Percentiles rank a stretch among this genome's conserved stretches.
Conservation (phyloP, 2,888 invertebrate genomes). For the Ferdinandea cuprea region DNA sequence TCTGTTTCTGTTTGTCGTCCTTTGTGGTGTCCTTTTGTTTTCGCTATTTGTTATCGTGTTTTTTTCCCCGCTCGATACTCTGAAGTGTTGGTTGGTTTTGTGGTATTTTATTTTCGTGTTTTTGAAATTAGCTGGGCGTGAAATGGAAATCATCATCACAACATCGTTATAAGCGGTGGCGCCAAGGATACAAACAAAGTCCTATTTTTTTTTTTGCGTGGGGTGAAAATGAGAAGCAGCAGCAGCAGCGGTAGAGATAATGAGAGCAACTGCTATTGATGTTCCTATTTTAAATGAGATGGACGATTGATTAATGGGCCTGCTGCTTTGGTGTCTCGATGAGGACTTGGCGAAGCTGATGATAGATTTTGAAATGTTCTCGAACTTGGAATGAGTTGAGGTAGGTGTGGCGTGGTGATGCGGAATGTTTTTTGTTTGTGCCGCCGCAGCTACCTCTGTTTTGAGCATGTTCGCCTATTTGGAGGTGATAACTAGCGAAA, state of each 20-base stretch:
- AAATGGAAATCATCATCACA: conserved; percentile 69
- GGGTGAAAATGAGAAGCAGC: neutral
- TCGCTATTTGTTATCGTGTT: conserved; percentile 27
- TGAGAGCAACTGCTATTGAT: conserved; percentile 69
- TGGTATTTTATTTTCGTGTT: conserved; percentile 23
- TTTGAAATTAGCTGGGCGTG: conserved; percentile 69
- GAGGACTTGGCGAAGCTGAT: neutral
- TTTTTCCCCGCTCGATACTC: conserved; percentile 29
- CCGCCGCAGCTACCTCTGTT: conserved; percentile 30
- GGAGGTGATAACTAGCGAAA: conserved; percentile 62
- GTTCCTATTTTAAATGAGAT: conserved; percentile 67
- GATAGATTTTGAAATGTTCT: conserved; percentile 55
- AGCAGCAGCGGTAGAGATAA: conserved; percentile 45
- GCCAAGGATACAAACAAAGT: conserved; percentile 46
- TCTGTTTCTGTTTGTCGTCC: conserved; percentile 25
- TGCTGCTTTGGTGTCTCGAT: conserved; percentile 21
- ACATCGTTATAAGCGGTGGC: conserved; percentile 45
- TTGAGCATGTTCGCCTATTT: neutral
- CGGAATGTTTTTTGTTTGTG: conserved; percentile 34
- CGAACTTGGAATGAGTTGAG: conserved; percentile 10
- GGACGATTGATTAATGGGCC: conserved; percentile 67
- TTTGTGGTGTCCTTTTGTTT: conserved; percentile 34
- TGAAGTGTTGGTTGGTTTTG: conserved; percentile 12
- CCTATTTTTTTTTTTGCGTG: no score
- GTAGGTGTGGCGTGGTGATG: conserved; percentile 50